phyloP scores from a whole-genome alignment of 2,797 vertebrate genomes.

The Oreochromis grahami region DNA sequence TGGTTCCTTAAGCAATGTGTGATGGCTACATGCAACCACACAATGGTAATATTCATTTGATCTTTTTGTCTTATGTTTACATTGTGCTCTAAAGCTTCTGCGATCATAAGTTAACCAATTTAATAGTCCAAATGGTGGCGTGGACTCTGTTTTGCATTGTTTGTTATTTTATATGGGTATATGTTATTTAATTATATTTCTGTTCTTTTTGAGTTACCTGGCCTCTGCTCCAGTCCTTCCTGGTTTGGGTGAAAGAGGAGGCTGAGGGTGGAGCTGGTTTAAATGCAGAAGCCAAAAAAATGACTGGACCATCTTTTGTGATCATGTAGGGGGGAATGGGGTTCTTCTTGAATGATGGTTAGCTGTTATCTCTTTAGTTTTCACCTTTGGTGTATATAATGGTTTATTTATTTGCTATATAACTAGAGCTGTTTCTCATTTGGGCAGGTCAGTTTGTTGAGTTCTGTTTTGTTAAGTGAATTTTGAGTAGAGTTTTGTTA shows the following conservation, averaged over 20 bases:
- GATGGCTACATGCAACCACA: neutral
- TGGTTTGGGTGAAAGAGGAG: too few species aligned
- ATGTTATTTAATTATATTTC: neutral
- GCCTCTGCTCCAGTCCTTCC: too few species aligned
- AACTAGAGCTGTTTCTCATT: neutral
- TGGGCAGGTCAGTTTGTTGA: neutral
- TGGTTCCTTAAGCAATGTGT: neutral
- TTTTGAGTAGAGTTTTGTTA: neutral
- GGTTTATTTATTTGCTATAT: neutral
- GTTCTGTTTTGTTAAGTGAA: neutral
- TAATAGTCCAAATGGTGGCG: neutral
- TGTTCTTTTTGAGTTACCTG: too few species aligned
- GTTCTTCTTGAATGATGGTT: neutral
- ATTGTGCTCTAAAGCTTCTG: too few species aligned
- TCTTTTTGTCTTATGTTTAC: neutral
- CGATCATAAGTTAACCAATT: neutral
- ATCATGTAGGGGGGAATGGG: too few species aligned
- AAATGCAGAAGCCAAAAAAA: too few species aligned
- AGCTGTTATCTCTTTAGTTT: neutral
- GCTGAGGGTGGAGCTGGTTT: accelerated
- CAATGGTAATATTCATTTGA: neutral
- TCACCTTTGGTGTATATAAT: neutral
- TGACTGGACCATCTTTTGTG: too few species aligned
- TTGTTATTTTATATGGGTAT: too few species aligned
- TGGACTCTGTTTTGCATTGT: neutral